These are phyloP conservation scores for Hyppa rectilinea DNA, from an alignment of 2,888 invertebrate species.

Conservation along the genomic window DNA sequence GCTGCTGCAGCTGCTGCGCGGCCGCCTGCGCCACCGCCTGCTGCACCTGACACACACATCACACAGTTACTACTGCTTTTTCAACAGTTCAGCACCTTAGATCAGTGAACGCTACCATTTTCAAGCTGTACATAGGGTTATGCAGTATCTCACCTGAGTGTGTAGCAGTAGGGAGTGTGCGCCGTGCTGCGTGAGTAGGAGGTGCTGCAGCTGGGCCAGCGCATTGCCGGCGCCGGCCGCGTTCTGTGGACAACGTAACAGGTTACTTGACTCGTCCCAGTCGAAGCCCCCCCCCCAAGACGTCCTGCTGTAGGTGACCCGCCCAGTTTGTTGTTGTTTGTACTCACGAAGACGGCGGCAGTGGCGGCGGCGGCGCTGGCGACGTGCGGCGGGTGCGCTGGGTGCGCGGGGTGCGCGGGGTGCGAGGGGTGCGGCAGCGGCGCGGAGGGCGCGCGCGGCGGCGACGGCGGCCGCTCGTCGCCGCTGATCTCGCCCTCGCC, in stretches of 20 bases:
- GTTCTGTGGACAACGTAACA: constrained; percentile 69
- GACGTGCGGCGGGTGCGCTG: constrained; percentile 61
- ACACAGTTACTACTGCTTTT: background rate
- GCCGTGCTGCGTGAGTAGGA: constrained; percentile 86
- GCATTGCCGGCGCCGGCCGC: constrained; percentile 85
- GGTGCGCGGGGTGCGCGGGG: constrained; percentile 67
- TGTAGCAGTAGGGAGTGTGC: constrained; percentile 87
- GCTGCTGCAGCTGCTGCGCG: constrained; percentile 95
- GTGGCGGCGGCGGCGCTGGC: constrained; percentile 73
- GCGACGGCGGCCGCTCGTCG: constrained; percentile 83
- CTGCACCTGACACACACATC: constrained; percentile 90
- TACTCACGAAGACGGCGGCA: constrained; percentile 78
- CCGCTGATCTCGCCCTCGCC: constrained; percentile 86
- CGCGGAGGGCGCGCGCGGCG: constrained; percentile 79
- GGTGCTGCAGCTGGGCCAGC: constrained; percentile 87
- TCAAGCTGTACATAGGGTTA: background rate
- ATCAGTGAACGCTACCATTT: background rate
- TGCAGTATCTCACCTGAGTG: constrained; percentile 77
- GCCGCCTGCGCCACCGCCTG: constrained; percentile 96
- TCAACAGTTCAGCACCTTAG: background rate
- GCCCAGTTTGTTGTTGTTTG: too few species aligned
- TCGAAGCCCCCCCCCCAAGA: background rate
- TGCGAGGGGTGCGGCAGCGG: constrained; percentile 77
- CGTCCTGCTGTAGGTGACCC: too few species aligned
- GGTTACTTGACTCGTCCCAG: background rate